These are phyloP conservation scores for Ormyrus nitidulus DNA, from an alignment of 2,888 invertebrate species.

Conservation along the genomic window DNA sequence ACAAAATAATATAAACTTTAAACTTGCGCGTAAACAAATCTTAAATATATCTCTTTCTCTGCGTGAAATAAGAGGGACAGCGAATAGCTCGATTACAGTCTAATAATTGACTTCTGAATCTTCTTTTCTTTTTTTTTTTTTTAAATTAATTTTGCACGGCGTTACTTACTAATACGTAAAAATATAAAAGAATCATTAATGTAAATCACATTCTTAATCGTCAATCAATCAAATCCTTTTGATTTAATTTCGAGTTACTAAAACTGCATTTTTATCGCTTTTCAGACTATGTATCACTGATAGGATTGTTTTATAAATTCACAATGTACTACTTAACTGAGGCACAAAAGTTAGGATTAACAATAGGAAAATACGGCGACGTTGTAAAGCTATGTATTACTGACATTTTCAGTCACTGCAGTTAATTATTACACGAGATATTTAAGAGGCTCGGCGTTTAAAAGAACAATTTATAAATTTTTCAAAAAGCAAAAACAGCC, in stretches of 20 bases:
- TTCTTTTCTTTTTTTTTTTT: no score
- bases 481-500: no score
- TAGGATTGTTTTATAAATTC: slow-evolving; percentile 1
- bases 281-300: slow-evolving; percentile 18
- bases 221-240: background rate
- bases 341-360: background rate
- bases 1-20: slow-evolving; percentile 61
- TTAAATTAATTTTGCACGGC: no score
- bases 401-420: no score
- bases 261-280: background rate
- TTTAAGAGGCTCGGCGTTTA: no score
- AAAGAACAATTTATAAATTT: no score
- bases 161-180: no score
- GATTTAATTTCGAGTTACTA: slow-evolving; percentile 1
- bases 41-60: slow-evolving; percentile 42
- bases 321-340: no score
- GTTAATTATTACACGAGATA: no score
- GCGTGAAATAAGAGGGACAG: slow-evolving; percentile 30
- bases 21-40: slow-evolving; percentile 59
- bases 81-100: slow-evolving; percentile 38
- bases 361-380: background rate
- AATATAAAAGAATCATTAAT: no score
- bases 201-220: background rate
- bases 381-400: no score
- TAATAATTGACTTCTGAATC: slow-evolving; percentile 1